phyloP scores from a whole-genome alignment of 2,113 vertebrate species.

The Bos indicus region DNA sequence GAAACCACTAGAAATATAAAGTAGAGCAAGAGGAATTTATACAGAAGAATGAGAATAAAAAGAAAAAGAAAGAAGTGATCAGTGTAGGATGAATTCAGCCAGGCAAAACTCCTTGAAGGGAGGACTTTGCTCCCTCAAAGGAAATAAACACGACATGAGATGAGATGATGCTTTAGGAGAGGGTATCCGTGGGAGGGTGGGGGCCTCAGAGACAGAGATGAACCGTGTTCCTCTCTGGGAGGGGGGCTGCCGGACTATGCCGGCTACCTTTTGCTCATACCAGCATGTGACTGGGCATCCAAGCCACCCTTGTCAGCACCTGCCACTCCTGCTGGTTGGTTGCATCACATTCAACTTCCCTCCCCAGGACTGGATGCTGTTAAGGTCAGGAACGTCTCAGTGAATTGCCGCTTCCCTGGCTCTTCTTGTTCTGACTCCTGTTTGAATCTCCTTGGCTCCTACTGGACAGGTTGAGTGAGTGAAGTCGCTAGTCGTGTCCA shows the following conservation, averaged over 20 bases:
- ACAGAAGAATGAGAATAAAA: background rate
- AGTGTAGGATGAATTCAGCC: background rate
- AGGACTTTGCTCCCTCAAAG: background rate
- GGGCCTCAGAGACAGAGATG: no score
- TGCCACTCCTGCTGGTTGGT: fast-evolving
- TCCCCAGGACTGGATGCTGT: background rate
- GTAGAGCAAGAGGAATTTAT: background rate
- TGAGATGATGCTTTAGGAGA: background rate
- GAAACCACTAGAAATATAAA: background rate
- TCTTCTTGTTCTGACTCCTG: background rate
- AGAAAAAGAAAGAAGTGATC: background rate
- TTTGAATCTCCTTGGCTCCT: background rate
- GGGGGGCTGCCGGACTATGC: fast-evolving
- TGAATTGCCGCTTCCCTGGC: background rate
- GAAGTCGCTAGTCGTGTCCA: no score
- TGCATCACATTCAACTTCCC: fast-evolving
- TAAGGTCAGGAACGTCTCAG: background rate
- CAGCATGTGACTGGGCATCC: fast-evolving
- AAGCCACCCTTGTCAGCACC: background rate
- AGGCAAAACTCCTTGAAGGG: background rate
- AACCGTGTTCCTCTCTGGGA: background rate
- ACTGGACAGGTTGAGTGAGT: no score
- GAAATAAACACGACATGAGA: fast-evolving
- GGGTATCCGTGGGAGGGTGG: fast-evolving
- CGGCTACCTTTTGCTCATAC: background rate